Evolutionary conservation across 2,888 invertebrate species (phyloP), one percentile per base, ranked within the genome.

Genomic region (Leptopilina myrica): DNA sequence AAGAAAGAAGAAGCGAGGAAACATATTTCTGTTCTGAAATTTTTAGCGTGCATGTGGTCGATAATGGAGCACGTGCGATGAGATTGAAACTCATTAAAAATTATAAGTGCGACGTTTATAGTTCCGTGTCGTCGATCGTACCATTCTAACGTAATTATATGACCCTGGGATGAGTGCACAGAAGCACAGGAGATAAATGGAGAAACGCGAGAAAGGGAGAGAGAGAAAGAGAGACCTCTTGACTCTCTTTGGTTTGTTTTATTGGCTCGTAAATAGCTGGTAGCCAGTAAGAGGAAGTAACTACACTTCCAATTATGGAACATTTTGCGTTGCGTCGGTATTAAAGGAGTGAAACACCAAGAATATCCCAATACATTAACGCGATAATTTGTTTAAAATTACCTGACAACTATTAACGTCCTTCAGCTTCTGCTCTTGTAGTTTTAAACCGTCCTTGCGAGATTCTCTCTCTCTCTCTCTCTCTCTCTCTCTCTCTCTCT

Each of bases 241-340:
- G 80, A 85, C 84, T 85, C 85, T 85, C 85, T 84, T 85, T 73
- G 53, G 73, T 73, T 73, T 73, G 73, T 87, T 90, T 89, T 90
- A 90, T 89, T 88, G 86, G 87, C 89, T 88, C 88, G 89, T 89
- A 90, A 90, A 90, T 88, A 88, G 85, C 84, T 81, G 84, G 81
- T 83, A 83, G 87, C 82, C 86, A 86, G 86, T 83, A 85, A 86
- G 85, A 88, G 89, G 89, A 89, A 89, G 88, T 88, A 87, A 84
- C 83, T 78, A 77, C 76, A 78, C 81, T 77, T 77, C 79, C 83
- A 81, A 82, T 82, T 82, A 83, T 81, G 75, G 80, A 77, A 76
- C 81, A 81, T 82, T 83, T 83, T 85, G 49, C 82, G 83, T 82
- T 80, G 80, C 81, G 76, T 77, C 79, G 81, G 80, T 83, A 83